These are phyloP conservation scores for Carcharodon carcharias DNA, from an alignment of 2,797 vertebrate genomes.

Conservation along the genomic window DNA sequence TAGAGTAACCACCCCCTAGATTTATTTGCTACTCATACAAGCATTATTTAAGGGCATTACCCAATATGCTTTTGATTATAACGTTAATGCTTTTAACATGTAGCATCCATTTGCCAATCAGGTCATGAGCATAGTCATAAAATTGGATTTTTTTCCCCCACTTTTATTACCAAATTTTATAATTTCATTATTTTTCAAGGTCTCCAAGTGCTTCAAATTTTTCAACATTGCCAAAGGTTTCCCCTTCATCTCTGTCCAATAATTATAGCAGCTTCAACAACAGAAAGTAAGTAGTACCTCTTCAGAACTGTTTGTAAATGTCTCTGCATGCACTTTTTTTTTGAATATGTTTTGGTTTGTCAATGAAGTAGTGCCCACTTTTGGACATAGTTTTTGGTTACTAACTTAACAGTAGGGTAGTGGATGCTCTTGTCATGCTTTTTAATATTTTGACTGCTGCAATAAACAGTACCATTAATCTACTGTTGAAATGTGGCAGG, in stretches of 20 bases:
- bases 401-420: neutral
- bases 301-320: constrained; percentile 54
- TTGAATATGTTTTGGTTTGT: neutral
- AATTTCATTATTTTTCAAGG: constrained; percentile 92
- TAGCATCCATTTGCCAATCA: neutral
- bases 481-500: no score
- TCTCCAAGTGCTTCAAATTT: constrained; percentile 97
- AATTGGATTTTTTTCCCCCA: constrained; percentile 47
- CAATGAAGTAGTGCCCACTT: neutral
- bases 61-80: neutral
- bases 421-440: neutral
- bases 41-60: neutral
- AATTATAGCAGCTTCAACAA: constrained; percentile 99
- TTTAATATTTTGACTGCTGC: neutral
- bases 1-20: neutral
- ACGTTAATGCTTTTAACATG: neutral
- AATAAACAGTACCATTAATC: neutral
- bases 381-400: neutral
- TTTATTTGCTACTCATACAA: neutral
- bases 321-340: constrained; percentile 39
- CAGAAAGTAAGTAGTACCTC: constrained; percentile 91
- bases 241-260: constrained; percentile 97
- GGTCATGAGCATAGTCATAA: neutral
- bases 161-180: constrained; percentile 74
- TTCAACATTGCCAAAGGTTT: constrained; percentile 99